These are phyloP conservation scores for Apodemus agrarius DNA, from an alignment of 2,797 vertebrate species.

Conservation along the genomic window DNA sequence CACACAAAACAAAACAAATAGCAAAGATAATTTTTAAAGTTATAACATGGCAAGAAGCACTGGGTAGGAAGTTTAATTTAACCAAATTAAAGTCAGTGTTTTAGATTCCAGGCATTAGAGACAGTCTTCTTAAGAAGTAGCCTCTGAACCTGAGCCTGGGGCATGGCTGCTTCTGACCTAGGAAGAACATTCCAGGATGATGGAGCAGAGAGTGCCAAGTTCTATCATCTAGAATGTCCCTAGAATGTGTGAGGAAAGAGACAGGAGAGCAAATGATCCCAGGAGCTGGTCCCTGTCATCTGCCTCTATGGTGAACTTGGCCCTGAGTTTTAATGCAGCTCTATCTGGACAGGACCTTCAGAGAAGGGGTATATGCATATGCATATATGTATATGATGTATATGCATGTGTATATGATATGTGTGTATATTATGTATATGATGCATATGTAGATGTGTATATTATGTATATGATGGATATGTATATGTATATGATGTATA, in stretches of 20 bases:
- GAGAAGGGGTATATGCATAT: not conserved
- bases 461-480: too few relatives aligned
- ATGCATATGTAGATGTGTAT: too few relatives aligned
- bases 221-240: not conserved
- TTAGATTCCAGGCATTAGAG: not conserved
- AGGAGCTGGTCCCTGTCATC: not conserved
- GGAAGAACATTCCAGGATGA: rapidly evolving
- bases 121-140: not conserved
- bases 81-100: not conserved
- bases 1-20: not conserved
- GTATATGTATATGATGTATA: too few relatives aligned
- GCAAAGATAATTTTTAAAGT: not conserved
- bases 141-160: not conserved
- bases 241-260: not conserved
- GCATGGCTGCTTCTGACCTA: rapidly evolving
- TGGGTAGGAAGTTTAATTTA: not conserved
- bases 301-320: not conserved
- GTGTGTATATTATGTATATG: too few relatives aligned
- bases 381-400: too few relatives aligned
- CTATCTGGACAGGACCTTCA: not conserved
- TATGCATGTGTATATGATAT: too few relatives aligned
- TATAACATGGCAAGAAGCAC: not conserved
- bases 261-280: not conserved
- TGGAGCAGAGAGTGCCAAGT: not conserved
- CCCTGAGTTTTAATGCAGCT: not conserved